Evolutionary conservation across 2,113 vertebrate genomes (phyloP), one percentile per base, ranked within the genome.

Genomic region (Lipophrys pholis): DNA sequence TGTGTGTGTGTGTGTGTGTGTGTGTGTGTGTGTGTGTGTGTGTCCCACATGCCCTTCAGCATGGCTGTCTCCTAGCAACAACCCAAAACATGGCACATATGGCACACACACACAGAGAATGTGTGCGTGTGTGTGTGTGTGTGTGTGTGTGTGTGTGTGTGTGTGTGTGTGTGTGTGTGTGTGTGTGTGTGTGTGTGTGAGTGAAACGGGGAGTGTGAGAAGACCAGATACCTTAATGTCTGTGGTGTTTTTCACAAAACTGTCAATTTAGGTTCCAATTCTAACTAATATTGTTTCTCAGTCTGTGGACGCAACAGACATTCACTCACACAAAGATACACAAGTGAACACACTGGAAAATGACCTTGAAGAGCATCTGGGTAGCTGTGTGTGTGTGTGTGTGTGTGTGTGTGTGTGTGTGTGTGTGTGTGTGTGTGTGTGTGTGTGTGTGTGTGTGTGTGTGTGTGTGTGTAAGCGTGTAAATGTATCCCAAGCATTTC

Each of bases 401-500:
- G n/a, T n/a, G n/a, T n/a, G n/a, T n/a, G n/a, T n/a, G n/a, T n/a
- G n/a, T n/a, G n/a, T n/a, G n/a, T n/a, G n/a, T n/a, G n/a, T n/a
- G n/a, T n/a, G n/a, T n/a, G n/a, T n/a, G n/a, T n/a, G n/a, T n/a
- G n/a, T n/a, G n/a, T n/a, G n/a, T n/a, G n/a, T n/a, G n/a, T n/a
- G n/a, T n/a, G n/a, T n/a, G 51, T 65, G 71, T 63, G 54, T 30
- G 42, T 73, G 40, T 41, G 40, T 51, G 69, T 65, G 71, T 66
- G 73, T 38, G 69, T 63, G 77, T 62, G 69, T 70, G 83, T 82
- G 82, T 83, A 66, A 80, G 87, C 35, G 84, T 87, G 89, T 88
- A 90, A 91, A 91, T 85, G 89, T 92, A 93, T 92, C 89, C 84
- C 62, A 60, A 75, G 83, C 76, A 87, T 88, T 92, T 90, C 84